Evolutionary conservation across 2,113 vertebrate genomes (phyloP), one percentile per base, ranked within the genome.

Genomic region (Ceyx margarethae): DNA sequence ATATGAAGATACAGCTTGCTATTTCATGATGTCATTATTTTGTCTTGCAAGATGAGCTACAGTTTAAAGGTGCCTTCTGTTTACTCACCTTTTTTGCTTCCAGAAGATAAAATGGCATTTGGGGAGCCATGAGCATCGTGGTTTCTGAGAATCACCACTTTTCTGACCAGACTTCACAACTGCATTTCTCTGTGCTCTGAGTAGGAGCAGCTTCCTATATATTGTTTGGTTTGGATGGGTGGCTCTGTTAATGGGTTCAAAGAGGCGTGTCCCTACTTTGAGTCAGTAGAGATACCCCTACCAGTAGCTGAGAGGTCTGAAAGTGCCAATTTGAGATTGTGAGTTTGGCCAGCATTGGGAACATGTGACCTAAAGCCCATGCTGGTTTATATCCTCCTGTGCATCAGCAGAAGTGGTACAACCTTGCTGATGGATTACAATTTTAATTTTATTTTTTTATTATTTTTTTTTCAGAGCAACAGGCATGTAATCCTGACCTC

Each of bases 1-100:
- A 42, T 17, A 20, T 77, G 75, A 89, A 93, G 87, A 85, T 80
- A 62, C 46, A 31, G 53, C 20, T 71, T 94, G 51, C 40, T 84
- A 15, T 17, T 81, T 53, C 67, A 69, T 75, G 7, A 89, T 89
- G 80, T 78, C 50, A 54, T 79, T 76, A 60, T 81, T 91, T 46
- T 82, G 46, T 80, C 84, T 82, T 85, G 56, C 67, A 87, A 94
- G 40, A 51, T 54, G 51, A 92, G 66, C 43, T 58, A 16, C 14
- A 61, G 28, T 58, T 92, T 80, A 74, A 89, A 91, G 50, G 22
- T 62, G 29, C 26, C 23, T 93, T 81, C 22, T 66, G 8, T 86
- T 90, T 86, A 50, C 18, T 92, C 46, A 31, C 42, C 43, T 60
- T 92, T 85, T 40, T 28, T 74, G 56, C 33, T 83, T 80, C 43